phyloP scores from a whole-genome alignment of 2,113 vertebrate genomes.

The Stegostoma tigrinum region DNA sequence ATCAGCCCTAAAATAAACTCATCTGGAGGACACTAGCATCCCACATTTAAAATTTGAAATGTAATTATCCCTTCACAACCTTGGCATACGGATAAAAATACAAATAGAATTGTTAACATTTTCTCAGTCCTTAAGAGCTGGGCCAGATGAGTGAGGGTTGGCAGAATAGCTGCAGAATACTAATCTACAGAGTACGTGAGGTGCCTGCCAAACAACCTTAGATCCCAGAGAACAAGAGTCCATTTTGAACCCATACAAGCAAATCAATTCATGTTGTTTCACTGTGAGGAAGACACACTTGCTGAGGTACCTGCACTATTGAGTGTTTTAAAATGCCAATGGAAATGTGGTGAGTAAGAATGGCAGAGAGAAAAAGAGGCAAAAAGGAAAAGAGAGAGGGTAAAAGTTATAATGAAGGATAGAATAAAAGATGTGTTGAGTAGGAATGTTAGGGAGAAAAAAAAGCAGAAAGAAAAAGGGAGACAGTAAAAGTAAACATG shows the following conservation, averaged over 20 bases:
- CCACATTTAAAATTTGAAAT: neutral
- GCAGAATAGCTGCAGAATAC: neutral
- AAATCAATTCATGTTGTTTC: neutral
- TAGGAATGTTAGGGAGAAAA: neutral
- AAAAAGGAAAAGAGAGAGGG: too few relatives aligned
- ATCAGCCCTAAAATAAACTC: neutral
- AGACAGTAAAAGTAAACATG: too few relatives aligned
- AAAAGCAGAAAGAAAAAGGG: neutral
- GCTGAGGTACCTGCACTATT: neutral
- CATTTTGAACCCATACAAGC: neutral
- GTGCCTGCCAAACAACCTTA: neutral
- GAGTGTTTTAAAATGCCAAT: neutral
- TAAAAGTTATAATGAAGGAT: too few relatives aligned
- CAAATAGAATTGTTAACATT: neutral
- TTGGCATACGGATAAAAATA: neutral
- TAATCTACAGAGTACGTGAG: neutral
- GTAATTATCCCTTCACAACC: neutral
- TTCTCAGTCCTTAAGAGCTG: neutral
- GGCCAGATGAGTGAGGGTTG: neutral
- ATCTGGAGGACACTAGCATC: neutral
- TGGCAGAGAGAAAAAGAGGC: neutral
- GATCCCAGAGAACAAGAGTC: neutral
- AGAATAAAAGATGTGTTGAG: neutral
- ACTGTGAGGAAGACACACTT: neutral
- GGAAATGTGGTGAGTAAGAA: constrained; percentile 3